phyloP scores from a whole-genome alignment of 2,797 vertebrate species.

The Remorina albescens region DNA sequence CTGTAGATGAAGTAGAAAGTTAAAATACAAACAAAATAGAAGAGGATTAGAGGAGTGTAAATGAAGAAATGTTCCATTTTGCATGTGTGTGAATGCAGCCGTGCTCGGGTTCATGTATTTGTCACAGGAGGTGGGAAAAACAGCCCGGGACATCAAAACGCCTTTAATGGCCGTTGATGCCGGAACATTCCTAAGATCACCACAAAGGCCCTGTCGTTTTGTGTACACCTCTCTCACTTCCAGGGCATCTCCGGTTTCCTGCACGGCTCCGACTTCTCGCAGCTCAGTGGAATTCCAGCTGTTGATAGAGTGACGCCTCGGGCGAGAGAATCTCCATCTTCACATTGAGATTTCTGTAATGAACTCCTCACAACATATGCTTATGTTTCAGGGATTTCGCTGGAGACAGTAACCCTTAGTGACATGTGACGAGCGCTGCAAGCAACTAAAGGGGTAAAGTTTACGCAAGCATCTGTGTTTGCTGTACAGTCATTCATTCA shows the following conservation, averaged over 20 bases:
- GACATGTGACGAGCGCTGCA: constrained; percentile 4
- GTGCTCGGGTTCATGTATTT: constrained; percentile 12
- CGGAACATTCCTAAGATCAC: constrained; percentile 59
- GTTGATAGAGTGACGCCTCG: constrained; percentile 55
- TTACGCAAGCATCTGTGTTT: neutral
- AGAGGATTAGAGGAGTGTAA: too few relatives aligned
- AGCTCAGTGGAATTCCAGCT: constrained; percentile 59
- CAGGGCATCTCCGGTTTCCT: constrained; percentile 69
- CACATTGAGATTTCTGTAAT: constrained; percentile 11
- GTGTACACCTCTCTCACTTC: constrained; percentile 57
- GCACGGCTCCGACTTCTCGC: constrained; percentile 37
- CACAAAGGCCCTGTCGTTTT: constrained; percentile 45
- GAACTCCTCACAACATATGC: constrained; percentile 28
- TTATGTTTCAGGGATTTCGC: constrained; percentile 27
- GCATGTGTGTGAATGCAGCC: neutral
- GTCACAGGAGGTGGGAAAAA: constrained; percentile 27
- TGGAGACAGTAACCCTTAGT: constrained; percentile 13
- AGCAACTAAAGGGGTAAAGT: neutral
- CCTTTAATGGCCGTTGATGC: constrained; percentile 44
- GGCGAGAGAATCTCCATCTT: constrained; percentile 31
- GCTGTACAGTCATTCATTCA: neutral
- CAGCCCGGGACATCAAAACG: constrained; percentile 50
- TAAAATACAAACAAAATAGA: neutral
- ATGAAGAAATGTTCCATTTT: too few relatives aligned
- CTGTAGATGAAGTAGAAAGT: neutral